Percentiles rank a stretch among this genome's conserved stretches.
Evolutionary conservation across 2,888 invertebrate species (phyloP).

Genomic region (Campoplex nolae): DNA sequence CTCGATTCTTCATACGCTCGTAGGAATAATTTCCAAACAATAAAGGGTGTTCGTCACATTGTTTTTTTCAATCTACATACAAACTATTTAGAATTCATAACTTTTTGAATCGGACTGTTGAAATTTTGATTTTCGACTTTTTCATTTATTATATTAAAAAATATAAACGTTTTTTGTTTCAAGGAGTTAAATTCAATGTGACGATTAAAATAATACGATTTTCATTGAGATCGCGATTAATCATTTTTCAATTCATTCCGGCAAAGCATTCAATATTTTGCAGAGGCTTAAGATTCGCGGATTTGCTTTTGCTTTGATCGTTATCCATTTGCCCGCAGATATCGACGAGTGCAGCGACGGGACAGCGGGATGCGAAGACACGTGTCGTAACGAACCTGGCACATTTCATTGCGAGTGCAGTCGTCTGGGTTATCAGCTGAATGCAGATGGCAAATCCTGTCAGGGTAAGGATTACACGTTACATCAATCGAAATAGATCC

Average conservation of each 20-base stretch:
- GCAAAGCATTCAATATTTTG: not conserved
- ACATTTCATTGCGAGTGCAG: constrained; percentile 87
- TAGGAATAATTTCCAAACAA: too few species aligned
- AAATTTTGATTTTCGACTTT: too few species aligned
- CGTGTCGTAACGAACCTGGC: constrained; percentile 87
- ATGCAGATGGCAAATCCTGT: constrained; percentile 84
- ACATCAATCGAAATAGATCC: constrained; percentile 30
- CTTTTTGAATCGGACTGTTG: too few species aligned
- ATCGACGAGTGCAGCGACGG: constrained; percentile 86
- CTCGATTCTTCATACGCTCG: too few species aligned
- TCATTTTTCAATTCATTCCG: not conserved
- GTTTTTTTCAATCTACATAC: too few species aligned
- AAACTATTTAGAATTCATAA: too few species aligned
- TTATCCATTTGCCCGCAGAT: constrained; percentile 82
- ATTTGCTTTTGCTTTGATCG: constrained; percentile 47
- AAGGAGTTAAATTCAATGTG: too few species aligned
- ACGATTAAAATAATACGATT: not conserved
- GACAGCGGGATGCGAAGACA: constrained; percentile 86
- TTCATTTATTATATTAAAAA: too few species aligned
- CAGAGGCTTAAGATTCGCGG: constrained; percentile 4
- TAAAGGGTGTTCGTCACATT: too few species aligned
- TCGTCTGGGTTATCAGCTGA: constrained; percentile 85
- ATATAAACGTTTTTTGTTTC: too few species aligned
- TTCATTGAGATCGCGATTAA: not conserved
- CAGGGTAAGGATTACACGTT: constrained; percentile 83